Evolutionary conservation across 2,797 vertebrate species (phyloP).

Genomic region (Lindbergichthys nudifrons): DNA sequence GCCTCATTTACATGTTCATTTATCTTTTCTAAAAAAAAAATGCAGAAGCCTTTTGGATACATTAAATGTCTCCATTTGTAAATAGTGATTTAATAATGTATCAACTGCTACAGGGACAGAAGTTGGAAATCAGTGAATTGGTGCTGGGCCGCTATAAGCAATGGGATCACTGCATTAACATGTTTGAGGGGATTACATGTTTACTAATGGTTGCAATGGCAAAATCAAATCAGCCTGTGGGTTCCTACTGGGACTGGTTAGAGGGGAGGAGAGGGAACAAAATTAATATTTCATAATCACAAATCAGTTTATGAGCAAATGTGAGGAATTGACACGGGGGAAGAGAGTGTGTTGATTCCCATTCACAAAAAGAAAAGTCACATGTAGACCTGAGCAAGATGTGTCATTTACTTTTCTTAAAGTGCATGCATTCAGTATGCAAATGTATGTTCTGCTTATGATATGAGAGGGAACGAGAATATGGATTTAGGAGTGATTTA

Average conservation of each 20-base stretch:
- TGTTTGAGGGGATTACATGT: slow-evolving; percentile 31
- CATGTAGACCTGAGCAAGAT: neutral
- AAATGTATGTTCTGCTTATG: slow-evolving; percentile 23
- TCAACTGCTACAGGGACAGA: slow-evolving; percentile 60
- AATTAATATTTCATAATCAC: slow-evolving; percentile 65
- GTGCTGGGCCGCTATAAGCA: slow-evolving; percentile 37
- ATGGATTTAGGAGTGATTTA: slow-evolving; percentile 39
- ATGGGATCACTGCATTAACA: slow-evolving; percentile 48
- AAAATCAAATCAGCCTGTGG: slow-evolving; percentile 46
- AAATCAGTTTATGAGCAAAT: slow-evolving; percentile 43
- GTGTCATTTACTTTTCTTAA: slow-evolving; percentile 18
- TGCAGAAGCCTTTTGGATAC: slow-evolving; percentile 69
- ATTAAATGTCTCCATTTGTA: slow-evolving; percentile 74
- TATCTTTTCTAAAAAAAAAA: slow-evolving; percentile 60
- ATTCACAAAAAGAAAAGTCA: slow-evolving; percentile 30
- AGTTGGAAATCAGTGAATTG: slow-evolving; percentile 50
- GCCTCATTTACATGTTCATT: slow-evolving; percentile 13
- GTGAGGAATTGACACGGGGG: slow-evolving; percentile 44
- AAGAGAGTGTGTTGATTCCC: slow-evolving; percentile 25
- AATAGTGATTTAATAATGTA: slow-evolving; percentile 77
- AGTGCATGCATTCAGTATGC: neutral
- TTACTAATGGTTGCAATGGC: slow-evolving; percentile 53
- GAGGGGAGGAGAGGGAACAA: slow-evolving; percentile 20
- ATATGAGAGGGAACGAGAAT: slow-evolving; percentile 11
- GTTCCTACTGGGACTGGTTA: slow-evolving; percentile 46